Percentiles rank a stretch among this genome's conserved stretches.
phyloP scores from a whole-genome alignment of 2,888 invertebrate species.

The Andrena praecox region DNA sequence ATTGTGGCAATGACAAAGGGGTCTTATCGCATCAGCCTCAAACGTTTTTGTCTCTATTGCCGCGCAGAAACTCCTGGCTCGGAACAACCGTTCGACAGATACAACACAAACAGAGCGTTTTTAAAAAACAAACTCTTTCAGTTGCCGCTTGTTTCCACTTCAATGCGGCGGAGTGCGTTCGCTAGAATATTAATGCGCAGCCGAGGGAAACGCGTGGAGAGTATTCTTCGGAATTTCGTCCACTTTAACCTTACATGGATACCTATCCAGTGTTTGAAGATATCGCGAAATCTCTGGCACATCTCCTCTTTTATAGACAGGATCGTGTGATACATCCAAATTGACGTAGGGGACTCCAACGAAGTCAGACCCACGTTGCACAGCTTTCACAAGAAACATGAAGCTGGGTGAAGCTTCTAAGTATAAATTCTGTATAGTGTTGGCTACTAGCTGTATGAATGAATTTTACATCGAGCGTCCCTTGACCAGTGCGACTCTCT shows the following conservation, averaged over 20 bases:
- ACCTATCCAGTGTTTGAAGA: not conserved
- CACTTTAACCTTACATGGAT: no score
- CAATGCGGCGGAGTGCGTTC: not conserved
- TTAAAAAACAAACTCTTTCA: slow-evolving; percentile 10
- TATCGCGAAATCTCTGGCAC: not conserved
- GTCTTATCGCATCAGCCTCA: slow-evolving; percentile 21
- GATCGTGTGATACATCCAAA: no score
- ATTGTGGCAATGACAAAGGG: slow-evolving; percentile 18
- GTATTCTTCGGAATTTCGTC: not conserved
- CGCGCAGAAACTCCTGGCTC: slow-evolving; percentile 19
- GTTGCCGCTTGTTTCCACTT: not conserved
- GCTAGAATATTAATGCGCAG: not conserved
- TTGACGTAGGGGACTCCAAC: not conserved
- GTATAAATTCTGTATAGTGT: not conserved
- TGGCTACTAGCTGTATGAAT: not conserved
- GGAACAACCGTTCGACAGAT: not conserved
- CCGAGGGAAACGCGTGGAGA: not conserved
- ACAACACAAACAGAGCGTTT: not conserved
- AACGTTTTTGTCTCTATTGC: slow-evolving; percentile 17
- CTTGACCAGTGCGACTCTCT: not conserved
- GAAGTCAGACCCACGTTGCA: not conserved
- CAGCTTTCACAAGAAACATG: not conserved
- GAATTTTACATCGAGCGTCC: slow-evolving; percentile 12
- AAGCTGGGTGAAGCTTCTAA: no score
- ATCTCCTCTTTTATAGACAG: not conserved